Conservation (phyloP, 2,888 invertebrate species). For the Marronus borbonicus region DNA sequence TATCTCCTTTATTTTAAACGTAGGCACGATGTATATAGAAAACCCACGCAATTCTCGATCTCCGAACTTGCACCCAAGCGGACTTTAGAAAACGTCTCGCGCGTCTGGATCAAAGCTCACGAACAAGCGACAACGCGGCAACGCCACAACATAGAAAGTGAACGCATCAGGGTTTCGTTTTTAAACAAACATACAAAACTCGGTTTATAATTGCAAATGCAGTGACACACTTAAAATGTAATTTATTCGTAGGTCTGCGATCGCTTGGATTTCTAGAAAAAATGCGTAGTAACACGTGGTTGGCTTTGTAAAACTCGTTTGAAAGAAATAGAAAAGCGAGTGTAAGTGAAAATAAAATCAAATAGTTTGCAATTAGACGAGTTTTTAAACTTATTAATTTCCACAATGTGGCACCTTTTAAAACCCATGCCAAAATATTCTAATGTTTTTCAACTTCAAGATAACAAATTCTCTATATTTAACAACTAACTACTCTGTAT, state of each 20-base stretch:
- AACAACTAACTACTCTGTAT: too few species aligned
- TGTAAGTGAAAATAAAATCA: constrained; percentile 18
- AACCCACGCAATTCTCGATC: constrained; percentile 7
- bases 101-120: constrained; percentile 8
- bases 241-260: constrained; percentile 27
- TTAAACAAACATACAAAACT: constrained; percentile 19
- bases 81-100: constrained; percentile 1
- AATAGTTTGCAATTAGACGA: not conserved
- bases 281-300: constrained; percentile 26
- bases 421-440: too few species aligned
- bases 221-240: constrained; percentile 36
- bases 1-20: constrained; percentile 22
- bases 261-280: constrained; percentile 22
- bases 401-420: too few species aligned
- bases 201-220: constrained; percentile 32
- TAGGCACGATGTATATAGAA: not conserved
- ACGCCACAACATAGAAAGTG: constrained; percentile 29
- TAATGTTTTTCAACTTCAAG: too few species aligned
- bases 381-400: not conserved
- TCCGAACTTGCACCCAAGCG: not conserved
- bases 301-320: constrained; percentile 11
- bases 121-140: not conserved
- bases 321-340: constrained; percentile 20
- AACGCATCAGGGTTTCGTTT: constrained; percentile 27
- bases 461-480: too few species aligned